Conservation (phyloP, 2,888 invertebrate genomes). For the Bruchidius siliquastri region DNA sequence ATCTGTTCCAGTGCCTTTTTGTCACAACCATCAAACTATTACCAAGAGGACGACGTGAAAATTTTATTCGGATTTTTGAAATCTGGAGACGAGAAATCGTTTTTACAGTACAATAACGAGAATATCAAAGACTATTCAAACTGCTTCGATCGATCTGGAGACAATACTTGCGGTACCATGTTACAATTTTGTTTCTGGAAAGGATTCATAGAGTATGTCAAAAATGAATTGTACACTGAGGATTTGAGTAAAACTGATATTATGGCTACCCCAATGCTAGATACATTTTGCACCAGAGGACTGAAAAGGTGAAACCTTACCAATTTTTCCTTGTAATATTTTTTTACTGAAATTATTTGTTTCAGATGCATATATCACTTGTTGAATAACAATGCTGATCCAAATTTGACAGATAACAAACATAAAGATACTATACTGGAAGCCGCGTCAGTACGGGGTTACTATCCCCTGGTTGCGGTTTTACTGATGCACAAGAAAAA, state of each 20-base stretch:
- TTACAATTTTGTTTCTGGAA: constrained; percentile 28
- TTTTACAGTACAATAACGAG: constrained; percentile 25
- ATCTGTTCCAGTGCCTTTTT: constrained; percentile 8
- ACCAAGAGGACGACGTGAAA: constrained; percentile 16
- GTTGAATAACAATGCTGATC: constrained; percentile 26
- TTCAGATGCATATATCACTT: constrained; percentile 25
- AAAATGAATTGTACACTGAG: constrained; percentile 12
- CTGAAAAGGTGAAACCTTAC: constrained; percentile 15
- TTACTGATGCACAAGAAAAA: constrained; percentile 22
- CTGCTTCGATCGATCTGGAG: constrained; percentile 19
- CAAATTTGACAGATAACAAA: constrained; percentile 16
- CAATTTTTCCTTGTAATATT: too few relatives aligned
- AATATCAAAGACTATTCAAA: constrained; percentile 22
- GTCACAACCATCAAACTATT: constrained; percentile 9
- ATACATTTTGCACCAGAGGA: constrained; percentile 24
- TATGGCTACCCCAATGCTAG: constrained; percentile 22
- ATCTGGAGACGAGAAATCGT: constrained; percentile 24
- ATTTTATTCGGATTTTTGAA: constrained; percentile 26
- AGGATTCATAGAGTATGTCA: constrained; percentile 25
- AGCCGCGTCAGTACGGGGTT: constrained; percentile 23
- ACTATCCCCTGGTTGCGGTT: constrained; percentile 28
- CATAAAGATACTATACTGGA: constrained; percentile 22
- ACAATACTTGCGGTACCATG: constrained; percentile 24
- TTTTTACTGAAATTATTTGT: background rate
- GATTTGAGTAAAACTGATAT: constrained; percentile 16